These are phyloP conservation scores for Corydoras maculifer DNA, from an alignment of 2,113 vertebrate genomes.

Conservation along the genomic window DNA sequence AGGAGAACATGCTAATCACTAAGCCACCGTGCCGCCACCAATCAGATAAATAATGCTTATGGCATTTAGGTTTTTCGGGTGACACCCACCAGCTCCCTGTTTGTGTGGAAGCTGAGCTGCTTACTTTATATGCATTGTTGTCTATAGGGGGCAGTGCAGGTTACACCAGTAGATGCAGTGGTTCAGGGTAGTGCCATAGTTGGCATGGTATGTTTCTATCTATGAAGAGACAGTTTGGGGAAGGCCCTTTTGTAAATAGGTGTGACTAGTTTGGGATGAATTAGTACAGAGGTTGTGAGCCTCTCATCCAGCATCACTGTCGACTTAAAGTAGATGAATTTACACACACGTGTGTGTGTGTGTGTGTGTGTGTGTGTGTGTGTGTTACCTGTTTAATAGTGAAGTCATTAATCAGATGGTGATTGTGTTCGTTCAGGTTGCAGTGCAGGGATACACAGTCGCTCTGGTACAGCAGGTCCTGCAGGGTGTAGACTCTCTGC, in stretches of 20 bases:
- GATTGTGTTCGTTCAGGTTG: slow-evolving; percentile 96
- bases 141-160: slow-evolving; percentile 54
- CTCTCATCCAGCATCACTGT: no score
- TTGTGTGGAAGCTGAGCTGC: no score
- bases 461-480: slow-evolving; percentile 97
- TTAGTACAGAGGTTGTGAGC: no score
- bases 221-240: no score
- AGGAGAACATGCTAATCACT: no score
- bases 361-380: slow-evolving; percentile 17
- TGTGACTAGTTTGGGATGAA: no score
- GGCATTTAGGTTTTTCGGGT: no score
- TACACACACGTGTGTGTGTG: slow-evolving; percentile 19
- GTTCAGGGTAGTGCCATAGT: slow-evolving; percentile 7
- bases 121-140: slow-evolving; percentile 27
- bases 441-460: slow-evolving; percentile 98
- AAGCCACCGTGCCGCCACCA: no score
- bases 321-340: no score
- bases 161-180: background rate
- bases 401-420: slow-evolving; percentile 99
- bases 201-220: background rate
- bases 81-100: no score
- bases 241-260: no score
- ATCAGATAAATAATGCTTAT: no score
- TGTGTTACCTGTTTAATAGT: slow-evolving; percentile 94
- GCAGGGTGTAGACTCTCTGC: slow-evolving; percentile 94